Evolutionary conservation across 1,140 invertebrate species (phyloP), one percentile per base, ranked within the genome.

Genomic region (Pseudomyrmex flavicornis): DNA sequence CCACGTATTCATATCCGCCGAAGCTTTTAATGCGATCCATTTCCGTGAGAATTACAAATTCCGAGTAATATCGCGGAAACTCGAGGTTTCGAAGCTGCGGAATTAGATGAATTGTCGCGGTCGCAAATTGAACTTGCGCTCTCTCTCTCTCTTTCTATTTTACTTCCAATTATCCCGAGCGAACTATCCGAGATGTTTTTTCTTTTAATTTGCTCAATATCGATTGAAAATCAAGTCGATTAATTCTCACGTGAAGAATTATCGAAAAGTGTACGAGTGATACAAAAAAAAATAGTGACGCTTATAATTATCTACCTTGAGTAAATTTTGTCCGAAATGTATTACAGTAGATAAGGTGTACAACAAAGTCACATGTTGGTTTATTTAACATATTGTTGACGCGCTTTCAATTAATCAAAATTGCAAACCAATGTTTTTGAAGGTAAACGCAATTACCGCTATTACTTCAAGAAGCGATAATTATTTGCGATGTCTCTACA

Each of bases 1-100:
- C 63, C 48, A 82, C 58, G 54, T 61, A 80, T 59, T 80, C 76
- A 35, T 61, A 59, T 80, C 65, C 76, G 65, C 8, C 54, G 54
- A 17, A 2, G 54, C 76, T 72, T 62, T 80, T 80, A 72, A 59
- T 52, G 44, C 44, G 20, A 72, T 46, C 54, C 35, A 17, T 12
- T 68, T 13, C n/a, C 15, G 44, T 20, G 5, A 13, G 56, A 35
- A 9, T 59, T 22, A 70, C 50, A 80, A 59, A 80, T 80, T 72
- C 54, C 44, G 66, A 22, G 10, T 69, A 58, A 22, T 35, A 35
- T 5, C 54, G 54, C 66, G 66, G 44, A 70, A 70, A 72, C 76
- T 56, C 59, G 72, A 12, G 15, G 50, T 46, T 69, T 79, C 68
- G 63, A 58, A 69, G 54, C 20, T 44, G 20, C 15, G 48, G 76